Percentiles rank a stretch among this genome's conserved stretches.
Evolutionary conservation across 1,140 invertebrate genomes (phyloP).

Genomic region (Galendromus occidentalis): DNA sequence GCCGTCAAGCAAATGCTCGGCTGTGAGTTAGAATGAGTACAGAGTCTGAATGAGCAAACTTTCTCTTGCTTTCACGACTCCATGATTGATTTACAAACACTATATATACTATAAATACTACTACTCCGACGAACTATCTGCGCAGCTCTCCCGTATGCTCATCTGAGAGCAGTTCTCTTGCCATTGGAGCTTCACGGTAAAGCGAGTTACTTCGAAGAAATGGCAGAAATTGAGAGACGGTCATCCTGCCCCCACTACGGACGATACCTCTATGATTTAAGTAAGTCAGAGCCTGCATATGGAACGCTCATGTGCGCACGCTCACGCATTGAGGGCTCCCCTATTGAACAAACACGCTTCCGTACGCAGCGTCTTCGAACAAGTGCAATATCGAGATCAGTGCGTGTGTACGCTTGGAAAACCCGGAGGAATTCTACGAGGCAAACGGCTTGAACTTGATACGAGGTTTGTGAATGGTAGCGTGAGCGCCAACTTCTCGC

Average conservation of each 20-base stretch:
- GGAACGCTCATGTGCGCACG: too few relatives aligned
- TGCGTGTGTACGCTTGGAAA: not conserved
- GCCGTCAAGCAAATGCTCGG: slow-evolving; percentile 5
- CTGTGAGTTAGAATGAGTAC: not conserved
- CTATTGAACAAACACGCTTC: too few relatives aligned
- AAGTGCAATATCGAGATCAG: slow-evolving; percentile 8
- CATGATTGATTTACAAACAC: too few relatives aligned
- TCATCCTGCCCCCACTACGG: not conserved
- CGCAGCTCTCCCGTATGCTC: not conserved
- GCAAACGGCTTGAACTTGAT: not conserved
- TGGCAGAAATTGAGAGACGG: not conserved
- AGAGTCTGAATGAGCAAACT: too few relatives aligned
- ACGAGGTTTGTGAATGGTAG: not conserved
- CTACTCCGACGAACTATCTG: too few relatives aligned
- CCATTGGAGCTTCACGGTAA: not conserved
- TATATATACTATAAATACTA: too few relatives aligned
- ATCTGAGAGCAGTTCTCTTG: not conserved
- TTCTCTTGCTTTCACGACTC: too few relatives aligned
- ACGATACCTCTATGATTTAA: not conserved
- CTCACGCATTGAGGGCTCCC: too few relatives aligned
- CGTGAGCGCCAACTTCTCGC: too few relatives aligned
- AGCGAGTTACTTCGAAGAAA: not conserved
- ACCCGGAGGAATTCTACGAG: slow-evolving; percentile 7
- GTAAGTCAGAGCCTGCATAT: not conserved
- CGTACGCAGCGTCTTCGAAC: not conserved